A percentile compares a stretch with the other conserved stretches of the same genome.
Conservation (phyloP, 2,797 vertebrate species). For the Anisognathus igniventris region DNA sequence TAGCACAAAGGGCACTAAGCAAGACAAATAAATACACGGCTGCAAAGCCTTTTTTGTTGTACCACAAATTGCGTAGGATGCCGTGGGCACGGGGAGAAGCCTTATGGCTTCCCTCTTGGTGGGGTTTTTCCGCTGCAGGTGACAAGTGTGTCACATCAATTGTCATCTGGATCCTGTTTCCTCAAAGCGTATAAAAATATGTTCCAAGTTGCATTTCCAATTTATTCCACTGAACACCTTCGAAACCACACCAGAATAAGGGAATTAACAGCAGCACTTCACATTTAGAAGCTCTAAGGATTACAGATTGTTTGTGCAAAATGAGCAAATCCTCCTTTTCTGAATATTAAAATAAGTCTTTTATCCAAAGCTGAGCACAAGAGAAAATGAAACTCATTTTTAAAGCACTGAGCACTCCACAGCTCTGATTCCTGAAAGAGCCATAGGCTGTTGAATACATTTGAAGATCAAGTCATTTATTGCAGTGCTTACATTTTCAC, state of each 20-base stretch:
- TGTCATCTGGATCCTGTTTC: not conserved
- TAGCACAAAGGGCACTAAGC: not conserved
- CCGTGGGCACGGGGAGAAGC: not conserved
- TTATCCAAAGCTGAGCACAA: not conserved
- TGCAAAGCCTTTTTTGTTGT: not conserved
- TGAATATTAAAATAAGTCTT: slow-evolving; percentile 3
- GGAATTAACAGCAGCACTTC: not conserved
- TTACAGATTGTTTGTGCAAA: not conserved
- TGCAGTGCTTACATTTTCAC: not conserved
- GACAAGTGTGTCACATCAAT: not conserved
- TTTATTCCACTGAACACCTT: not conserved
- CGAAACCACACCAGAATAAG: not conserved
- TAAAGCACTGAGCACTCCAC: not conserved
- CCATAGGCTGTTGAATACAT: not conserved
- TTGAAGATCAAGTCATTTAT: not conserved
- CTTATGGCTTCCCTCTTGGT: not conserved
- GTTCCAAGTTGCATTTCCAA: not conserved
- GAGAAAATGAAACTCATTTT: slow-evolving; percentile 14
- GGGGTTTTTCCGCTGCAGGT: not conserved
- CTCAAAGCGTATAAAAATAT: not conserved
- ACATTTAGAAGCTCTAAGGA: not conserved
- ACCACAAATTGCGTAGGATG: not conserved
- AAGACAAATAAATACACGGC: slow-evolving; percentile 1
- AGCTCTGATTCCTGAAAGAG: not conserved
- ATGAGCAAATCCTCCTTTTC: not conserved